Evolutionary conservation across 1,140 invertebrate species (phyloP).

Genomic region (Microplitis demolitor): DNA sequence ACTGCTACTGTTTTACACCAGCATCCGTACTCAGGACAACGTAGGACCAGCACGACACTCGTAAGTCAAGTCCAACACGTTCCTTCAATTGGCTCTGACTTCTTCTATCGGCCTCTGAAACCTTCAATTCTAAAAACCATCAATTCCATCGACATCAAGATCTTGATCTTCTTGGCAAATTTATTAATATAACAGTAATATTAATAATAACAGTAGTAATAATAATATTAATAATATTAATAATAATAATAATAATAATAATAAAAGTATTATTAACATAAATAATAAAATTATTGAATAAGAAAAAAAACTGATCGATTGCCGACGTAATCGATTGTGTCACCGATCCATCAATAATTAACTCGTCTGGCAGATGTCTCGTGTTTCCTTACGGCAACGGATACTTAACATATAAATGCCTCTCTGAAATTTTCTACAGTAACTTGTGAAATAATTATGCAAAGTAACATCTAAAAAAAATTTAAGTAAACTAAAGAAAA

Average conservation of each 20-base stretch:
- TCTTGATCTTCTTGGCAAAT: conserved; percentile 33
- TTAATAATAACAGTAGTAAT: conserved; percentile 1
- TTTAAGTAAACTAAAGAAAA: not conserved
- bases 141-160: conserved; percentile 63
- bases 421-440: not conserved
- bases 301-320: not conserved
- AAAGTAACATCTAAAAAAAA: not conserved
- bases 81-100: conserved; percentile 60
- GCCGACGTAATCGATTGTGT: conserved; percentile 6
- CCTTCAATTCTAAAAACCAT: conserved; percentile 8
- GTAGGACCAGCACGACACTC: conserved; percentile 22
- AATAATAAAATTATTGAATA: too few species aligned
- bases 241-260: not conserved
- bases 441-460: not conserved
- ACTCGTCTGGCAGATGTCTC: conserved; percentile 8
- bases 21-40: conserved; percentile 12
- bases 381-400: not conserved
- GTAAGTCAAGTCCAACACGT: conserved; percentile 59
- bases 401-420: not conserved
- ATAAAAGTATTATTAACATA: too few species aligned
- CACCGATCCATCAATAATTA: not conserved
- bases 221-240: not conserved
- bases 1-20: conserved; percentile 4
- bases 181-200: not conserved
- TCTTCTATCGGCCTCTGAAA: conserved; percentile 18